Conservation (phyloP, 2,888 invertebrate species). For the Stenolophus ochropezus region DNA sequence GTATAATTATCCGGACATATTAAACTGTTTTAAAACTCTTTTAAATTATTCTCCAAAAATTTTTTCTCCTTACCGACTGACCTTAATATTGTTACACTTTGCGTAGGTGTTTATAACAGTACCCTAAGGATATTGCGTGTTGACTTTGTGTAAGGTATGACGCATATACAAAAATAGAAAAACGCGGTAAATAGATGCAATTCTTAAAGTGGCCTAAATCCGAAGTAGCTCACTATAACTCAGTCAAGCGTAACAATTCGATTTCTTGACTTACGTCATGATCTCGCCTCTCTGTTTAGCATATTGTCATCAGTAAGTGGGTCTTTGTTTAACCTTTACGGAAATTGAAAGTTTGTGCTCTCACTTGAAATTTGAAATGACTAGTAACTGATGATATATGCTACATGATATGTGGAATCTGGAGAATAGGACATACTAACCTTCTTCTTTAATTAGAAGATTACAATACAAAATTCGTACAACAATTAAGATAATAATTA, state of each 20-base stretch:
- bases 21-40: background rate
- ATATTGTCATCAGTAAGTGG: background rate
- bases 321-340: background rate
- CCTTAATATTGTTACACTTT: background rate
- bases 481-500: conserved; percentile 34
- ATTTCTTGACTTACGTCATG: background rate
- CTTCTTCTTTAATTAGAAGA: conserved; percentile 9
- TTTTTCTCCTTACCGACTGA: background rate
- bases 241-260: background rate
- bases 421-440: background rate
- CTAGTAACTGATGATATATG: no score
- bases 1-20: background rate
- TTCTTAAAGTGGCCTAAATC: background rate
- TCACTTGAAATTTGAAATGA: background rate
- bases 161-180: background rate
- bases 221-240: background rate
- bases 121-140: background rate
- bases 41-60: background rate
- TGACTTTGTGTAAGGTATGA: background rate
- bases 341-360: background rate
- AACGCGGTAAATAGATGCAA: background rate
- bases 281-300: background rate
- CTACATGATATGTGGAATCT: background rate
- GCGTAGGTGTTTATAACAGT: background rate
- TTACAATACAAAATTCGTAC: conserved; percentile 23